Conservation (phyloP, 2,113 vertebrate species). For the Rhinoptilus africanus region DNA sequence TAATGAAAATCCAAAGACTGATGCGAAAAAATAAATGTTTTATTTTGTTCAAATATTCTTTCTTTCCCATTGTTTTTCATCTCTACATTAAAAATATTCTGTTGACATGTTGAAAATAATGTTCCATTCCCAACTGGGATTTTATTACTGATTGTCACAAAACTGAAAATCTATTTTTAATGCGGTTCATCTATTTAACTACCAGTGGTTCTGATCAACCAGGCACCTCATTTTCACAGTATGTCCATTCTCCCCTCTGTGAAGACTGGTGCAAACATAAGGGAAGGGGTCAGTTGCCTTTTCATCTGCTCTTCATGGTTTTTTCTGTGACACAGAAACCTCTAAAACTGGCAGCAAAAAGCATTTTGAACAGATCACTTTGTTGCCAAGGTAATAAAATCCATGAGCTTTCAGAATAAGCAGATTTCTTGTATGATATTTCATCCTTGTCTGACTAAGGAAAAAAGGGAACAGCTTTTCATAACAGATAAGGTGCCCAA, state of each 20-base stretch:
- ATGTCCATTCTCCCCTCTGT: background rate
- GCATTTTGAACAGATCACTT: slow-evolving; percentile 6
- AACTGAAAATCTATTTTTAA: background rate
- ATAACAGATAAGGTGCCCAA: background rate
- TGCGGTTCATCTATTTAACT: background rate
- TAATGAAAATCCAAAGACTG: background rate
- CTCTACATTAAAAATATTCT: background rate
- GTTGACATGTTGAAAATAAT: background rate
- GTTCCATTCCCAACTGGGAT: background rate
- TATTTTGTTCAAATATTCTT: background rate
- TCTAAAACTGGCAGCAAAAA: slow-evolving; percentile 6
- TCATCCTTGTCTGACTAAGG: background rate
- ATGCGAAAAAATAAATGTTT: background rate
- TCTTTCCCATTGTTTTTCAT: background rate
- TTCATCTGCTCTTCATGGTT: background rate
- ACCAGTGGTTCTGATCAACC: background rate
- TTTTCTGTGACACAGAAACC: background rate
- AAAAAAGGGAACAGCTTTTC: background rate
- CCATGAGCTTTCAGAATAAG: slow-evolving; percentile 4
- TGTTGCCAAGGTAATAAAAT: slow-evolving; percentile 40
- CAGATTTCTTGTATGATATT: slow-evolving; percentile 2
- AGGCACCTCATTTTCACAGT: background rate
- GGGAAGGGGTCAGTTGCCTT: background rate
- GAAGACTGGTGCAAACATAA: background rate
- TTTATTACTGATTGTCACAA: background rate